Evolutionary conservation across 2,113 vertebrate genomes (phyloP).

Genomic region (Sus scrofa): T2T-Sscrofa CM000826.6:117434001-117434500

Average conservation of each 20-base stretch:
- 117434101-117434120: background rate
- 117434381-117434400: constrained; percentile 10
- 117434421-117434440: background rate
- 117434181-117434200: background rate
- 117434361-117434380: background rate
- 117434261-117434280: no score
- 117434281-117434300: no score
- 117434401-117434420: background rate
- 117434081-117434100: constrained; percentile 1
- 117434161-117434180: background rate
- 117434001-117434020: background rate
- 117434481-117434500: background rate
- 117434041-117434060: constrained; percentile 13
- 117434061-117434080: constrained; percentile 49
- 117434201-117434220: background rate
- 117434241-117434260: constrained; percentile 27
- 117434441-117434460: no score
- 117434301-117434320: no score
- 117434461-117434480: constrained; percentile 47
- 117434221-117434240: background rate
- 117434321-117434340: no score
- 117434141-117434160: constrained; percentile 6
- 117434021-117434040: constrained; percentile 4
- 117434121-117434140: background rate
- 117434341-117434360: background rate